These are phyloP conservation scores for Tachysurus fulvidraco DNA, from an alignment of 2,113 vertebrate species.

Conservation along the genomic window DNA sequence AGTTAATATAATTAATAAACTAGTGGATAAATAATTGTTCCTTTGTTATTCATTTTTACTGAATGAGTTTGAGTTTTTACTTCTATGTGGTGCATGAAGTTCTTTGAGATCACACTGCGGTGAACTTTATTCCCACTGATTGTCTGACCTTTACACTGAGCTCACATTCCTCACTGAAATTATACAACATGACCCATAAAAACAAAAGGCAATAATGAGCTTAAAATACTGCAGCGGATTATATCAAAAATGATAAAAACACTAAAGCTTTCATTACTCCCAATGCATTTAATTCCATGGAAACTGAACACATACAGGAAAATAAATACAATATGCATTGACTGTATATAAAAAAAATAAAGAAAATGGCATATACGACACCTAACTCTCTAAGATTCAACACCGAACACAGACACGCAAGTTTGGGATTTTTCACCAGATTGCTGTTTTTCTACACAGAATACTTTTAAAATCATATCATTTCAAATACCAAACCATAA, in stretches of 20 bases:
- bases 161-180: constrained; percentile 1
- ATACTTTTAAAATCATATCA: neutral
- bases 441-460: neutral
- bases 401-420: neutral
- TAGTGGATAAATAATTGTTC: neutral
- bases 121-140: constrained; percentile 8
- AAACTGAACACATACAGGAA: neutral
- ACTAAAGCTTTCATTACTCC: neutral
- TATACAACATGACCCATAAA: neutral
- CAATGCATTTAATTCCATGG: neutral
- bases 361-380: neutral
- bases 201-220: neutral
- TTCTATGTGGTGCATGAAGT: neutral
- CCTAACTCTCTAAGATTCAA: neutral
- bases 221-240: constrained; percentile 1
- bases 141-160: neutral
- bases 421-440: too few species aligned
- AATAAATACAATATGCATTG: neutral
- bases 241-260: neutral
- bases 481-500: neutral
- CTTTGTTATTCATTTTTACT: neutral
- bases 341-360: neutral
- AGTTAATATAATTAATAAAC: neutral
- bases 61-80: neutral
- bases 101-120: too few species aligned